phyloP scores from a whole-genome alignment of 2,888 invertebrate species.

The Ennomos quercinarius region DNA sequence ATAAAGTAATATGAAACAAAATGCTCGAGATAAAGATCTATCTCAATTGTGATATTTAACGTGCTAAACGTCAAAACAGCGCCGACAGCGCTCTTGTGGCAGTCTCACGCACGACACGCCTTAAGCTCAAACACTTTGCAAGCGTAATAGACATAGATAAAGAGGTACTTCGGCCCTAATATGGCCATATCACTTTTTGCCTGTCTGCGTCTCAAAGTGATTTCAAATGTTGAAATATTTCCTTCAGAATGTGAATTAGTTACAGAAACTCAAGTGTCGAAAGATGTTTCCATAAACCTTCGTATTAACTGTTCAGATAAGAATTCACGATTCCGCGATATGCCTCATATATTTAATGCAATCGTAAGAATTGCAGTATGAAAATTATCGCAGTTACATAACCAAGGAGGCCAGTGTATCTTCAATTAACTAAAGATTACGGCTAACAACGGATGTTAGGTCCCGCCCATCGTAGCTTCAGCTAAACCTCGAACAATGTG shows the following conservation, averaged over 20 bases:
- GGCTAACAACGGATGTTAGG: conserved; percentile 45
- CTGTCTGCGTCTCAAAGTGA: conserved; percentile 35
- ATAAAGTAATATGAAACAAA: too few species aligned
- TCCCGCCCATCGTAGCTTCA: conserved; percentile 34
- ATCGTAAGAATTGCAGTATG: conserved; percentile 12
- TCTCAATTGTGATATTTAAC: background rate
- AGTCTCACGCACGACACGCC: conserved; percentile 16
- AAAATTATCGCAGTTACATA: conserved; percentile 25
- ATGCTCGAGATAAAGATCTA: background rate
- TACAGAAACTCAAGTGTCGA: conserved; percentile 12
- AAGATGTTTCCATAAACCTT: background rate
- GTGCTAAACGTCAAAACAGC: background rate
- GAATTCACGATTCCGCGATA: conserved; percentile 7
- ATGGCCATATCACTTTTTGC: conserved; percentile 48
- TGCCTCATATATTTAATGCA: conserved; percentile 23
- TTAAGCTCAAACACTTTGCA: conserved; percentile 37
- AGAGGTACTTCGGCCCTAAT: conserved; percentile 6
- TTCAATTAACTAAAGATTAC: conserved; percentile 32
- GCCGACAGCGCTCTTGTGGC: background rate
- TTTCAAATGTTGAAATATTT: conserved; percentile 17
- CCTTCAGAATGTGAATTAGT: conserved; percentile 6
- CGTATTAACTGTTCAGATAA: conserved; percentile 3
- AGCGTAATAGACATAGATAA: conserved; percentile 21
- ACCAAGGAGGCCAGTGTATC: conserved; percentile 24
- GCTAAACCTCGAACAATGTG: conserved; percentile 17